Percentiles rank a stretch among this genome's conserved stretches.
Conservation (phyloP, 2,797 vertebrate genomes). For the Peromyscus aztecus region DNA sequence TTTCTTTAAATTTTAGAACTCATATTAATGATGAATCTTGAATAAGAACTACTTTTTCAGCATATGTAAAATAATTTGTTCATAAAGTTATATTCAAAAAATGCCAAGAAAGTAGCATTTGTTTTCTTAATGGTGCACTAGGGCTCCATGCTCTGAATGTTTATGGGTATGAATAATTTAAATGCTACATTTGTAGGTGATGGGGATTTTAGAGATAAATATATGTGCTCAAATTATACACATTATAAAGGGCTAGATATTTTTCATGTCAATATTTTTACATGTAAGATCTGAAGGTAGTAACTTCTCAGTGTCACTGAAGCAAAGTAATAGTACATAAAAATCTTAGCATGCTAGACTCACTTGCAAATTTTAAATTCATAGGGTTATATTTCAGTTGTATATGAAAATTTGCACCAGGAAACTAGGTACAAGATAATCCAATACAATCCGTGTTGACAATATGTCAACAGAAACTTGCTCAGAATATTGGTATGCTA, state of each 20-base stretch:
- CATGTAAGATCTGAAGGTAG: background rate
- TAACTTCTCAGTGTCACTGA: constrained; percentile 21
- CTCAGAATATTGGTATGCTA: background rate
- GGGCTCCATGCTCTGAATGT: constrained; percentile 46
- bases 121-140: constrained; percentile 58
- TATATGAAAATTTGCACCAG: background rate
- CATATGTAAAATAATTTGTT: constrained; percentile 51
- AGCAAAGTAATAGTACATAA: background rate
- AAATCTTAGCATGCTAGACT: background rate
- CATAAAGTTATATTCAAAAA: constrained; percentile 62
- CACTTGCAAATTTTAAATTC: constrained; percentile 16
- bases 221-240: constrained; percentile 1
- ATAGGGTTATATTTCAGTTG: background rate
- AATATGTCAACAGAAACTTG: background rate
- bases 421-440: background rate
- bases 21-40: constrained; percentile 32
- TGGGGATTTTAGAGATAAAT: constrained; percentile 59
- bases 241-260: background rate
- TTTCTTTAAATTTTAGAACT: constrained; percentile 47
- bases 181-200: constrained; percentile 47
- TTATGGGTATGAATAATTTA: constrained; percentile 70
- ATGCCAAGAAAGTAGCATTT: constrained; percentile 24
- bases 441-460: background rate
- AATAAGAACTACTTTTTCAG: constrained; percentile 41
- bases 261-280: constrained; percentile 43